Evolutionary conservation across 2,113 vertebrate genomes (phyloP), one percentile per base, ranked within the genome.

Genomic region (Phyllopteryx taeniolatus): DNA sequence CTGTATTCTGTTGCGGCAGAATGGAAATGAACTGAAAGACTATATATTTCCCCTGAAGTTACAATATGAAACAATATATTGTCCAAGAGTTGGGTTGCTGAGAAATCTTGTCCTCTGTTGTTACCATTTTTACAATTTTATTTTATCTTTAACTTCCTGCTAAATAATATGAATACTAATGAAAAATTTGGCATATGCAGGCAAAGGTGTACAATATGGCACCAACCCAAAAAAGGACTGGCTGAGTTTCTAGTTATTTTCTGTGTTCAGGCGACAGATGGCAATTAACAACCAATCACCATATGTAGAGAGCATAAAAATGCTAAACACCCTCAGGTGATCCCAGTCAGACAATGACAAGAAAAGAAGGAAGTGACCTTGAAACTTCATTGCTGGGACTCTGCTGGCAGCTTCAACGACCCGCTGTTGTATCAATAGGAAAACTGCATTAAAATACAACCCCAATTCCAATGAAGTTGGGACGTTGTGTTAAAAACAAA

Each of bases 1-100:
- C 5, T 10, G 42, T 43, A 12, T 42, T 64, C 11, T 64, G 42
- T 46, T 65, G 11, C 22, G 20, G 12, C 42, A 65, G 20, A 46
- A 65, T 65, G 63, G 11, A 46, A 64, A 64, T 22, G 60, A 63
- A 39, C 33, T n/a, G 15, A 20, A 1, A 69, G 54, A 67, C 33
- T 44, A 64, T 64, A 54, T 42, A 72, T 72, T 53, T 59, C 43
- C 64, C 43, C 53, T n/a, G 53, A 67, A 49, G 64, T 27, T 20
- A 17, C 63, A 6, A 57, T 10, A 71, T 73, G 4, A 77, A 68
- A 51, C 27, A 43, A 44, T 17, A 47, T 44, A 12, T 44, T 27
- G 56, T 15, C 2, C 39, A 20, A 47, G 43, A 49, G 44, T 54
- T 8, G n/a, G 33, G 27, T 73, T 27, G 56, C 46, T 63, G 63